These are phyloP conservation scores for Idaea aversata DNA, from an alignment of 2,888 invertebrate genomes.

Conservation along the genomic window DNA sequence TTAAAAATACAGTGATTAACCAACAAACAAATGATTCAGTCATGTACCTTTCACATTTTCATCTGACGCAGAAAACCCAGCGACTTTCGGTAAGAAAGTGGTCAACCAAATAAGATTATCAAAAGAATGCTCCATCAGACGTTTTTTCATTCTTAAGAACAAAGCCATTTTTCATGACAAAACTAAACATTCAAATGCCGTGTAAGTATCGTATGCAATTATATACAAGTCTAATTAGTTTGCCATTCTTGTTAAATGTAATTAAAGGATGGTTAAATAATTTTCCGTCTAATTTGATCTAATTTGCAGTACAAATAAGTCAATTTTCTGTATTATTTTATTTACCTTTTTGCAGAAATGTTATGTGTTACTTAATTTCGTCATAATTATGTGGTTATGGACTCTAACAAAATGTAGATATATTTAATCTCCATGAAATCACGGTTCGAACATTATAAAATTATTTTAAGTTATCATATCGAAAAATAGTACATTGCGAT, in stretches of 20 bases:
- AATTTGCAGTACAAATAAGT: no score
- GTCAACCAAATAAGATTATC: constrained; percentile 35
- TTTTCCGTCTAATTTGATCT: neutral
- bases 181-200: neutral
- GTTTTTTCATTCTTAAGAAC: constrained; percentile 13
- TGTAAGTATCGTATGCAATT: neutral
- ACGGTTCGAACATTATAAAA: no score
- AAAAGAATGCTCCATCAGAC: constrained; percentile 28
- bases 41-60: constrained; percentile 28
- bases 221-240: neutral
- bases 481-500: no score
- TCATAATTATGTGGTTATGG: no score
- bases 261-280: constrained; percentile 17
- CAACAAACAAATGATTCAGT: no score
- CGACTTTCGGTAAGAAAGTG: constrained; percentile 33
- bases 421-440: no score
- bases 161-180: neutral
- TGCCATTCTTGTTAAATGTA: constrained; percentile 15
- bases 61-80: constrained; percentile 32
- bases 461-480: no score
- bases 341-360: no score
- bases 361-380: no score
- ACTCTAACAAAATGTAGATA: no score
- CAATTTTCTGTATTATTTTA: no score
- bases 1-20: no score